A percentile compares a stretch with the other conserved stretches of the same genome.
phyloP scores from a whole-genome alignment of 2,888 invertebrate genomes.

The Ferdinandea cuprea region DNA sequence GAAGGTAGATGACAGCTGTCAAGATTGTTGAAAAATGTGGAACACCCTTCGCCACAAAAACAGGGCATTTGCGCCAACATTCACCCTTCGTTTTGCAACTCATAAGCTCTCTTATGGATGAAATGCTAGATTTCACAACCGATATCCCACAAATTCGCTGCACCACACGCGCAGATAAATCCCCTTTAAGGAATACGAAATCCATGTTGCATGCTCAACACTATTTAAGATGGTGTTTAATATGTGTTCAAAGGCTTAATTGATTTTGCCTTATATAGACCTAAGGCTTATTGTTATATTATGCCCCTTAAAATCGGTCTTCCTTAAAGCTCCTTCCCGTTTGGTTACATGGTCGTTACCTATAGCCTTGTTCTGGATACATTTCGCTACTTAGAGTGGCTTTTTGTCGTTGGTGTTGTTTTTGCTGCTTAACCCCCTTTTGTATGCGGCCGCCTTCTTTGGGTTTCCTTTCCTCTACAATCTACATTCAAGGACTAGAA shows the following conservation, averaged over 20 bases:
- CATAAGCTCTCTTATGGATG: too few relatives aligned
- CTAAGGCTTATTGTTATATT: conserved; percentile 46
- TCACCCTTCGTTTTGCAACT: too few relatives aligned
- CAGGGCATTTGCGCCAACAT: too few relatives aligned
- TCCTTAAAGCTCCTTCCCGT: conserved; percentile 4
- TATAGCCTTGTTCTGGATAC: conserved; percentile 11
- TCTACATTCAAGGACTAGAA: conserved; percentile 31
- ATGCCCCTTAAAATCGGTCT: not conserved
- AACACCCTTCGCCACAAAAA: too few relatives aligned
- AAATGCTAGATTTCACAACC: too few relatives aligned
- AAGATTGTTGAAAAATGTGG: too few relatives aligned
- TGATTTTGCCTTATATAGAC: conserved; percentile 67
- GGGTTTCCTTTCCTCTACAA: not conserved
- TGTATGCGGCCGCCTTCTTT: not conserved
- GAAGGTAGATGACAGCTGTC: too few relatives aligned
- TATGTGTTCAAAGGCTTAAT: conserved; percentile 73
- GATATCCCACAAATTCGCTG: too few relatives aligned
- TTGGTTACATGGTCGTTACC: conserved; percentile 38
- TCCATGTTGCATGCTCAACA: conserved; percentile 61
- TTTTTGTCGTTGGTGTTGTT: too few relatives aligned
- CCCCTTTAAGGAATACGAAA: conserved; percentile 2
- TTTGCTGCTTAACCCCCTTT: conserved; percentile 13
- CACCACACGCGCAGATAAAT: too few relatives aligned
- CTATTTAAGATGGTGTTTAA: conserved; percentile 69
- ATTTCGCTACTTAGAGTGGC: conserved; percentile 30